Base-by-base conservation (phyloP, 2,797 vertebrate species). In the Molossus molossus region DNA sequence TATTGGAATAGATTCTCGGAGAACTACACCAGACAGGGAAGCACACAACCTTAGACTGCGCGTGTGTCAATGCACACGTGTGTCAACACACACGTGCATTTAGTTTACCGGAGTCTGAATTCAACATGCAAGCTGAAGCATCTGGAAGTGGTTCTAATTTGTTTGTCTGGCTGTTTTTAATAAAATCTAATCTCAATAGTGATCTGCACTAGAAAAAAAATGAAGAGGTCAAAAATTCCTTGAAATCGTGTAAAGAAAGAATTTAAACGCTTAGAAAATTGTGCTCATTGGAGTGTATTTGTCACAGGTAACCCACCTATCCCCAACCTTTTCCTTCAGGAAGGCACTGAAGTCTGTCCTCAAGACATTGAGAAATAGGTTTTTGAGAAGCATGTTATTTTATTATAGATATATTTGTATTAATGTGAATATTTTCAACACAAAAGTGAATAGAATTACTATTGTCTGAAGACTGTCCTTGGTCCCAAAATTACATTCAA, bases 161-260 rank as follows among this genome's bases (percentile, higher is more conserved):
- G 14, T n/a, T 57, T 4, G 15, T 58, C 10, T 60, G 10, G 20
- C 33, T 69, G 60, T 53, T 86, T 90, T 86, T 60, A 67, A 64
- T 90, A 79, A 93, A 92, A 84, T 25, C 5, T 75, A 21, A 37
- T 69, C 40, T 84, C 45, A 67, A 12, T 2, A 64, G 37, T 87
- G 53, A 80, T 75, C 50, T 90, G 5, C 17, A 80, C 9, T 69
- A 29, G 14, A 62, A 73, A 60, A 8, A 76, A 82, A 58, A 33
- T 37, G 15, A 73, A 69, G 9, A 79, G 53, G 12, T 93, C 72
- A 90, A 87, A 75, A 94, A 75, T 84, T 79, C 12, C 57, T 83
- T 80, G 53, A 8, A 69, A 69, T n/a, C 62, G 55, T 82, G 3
- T 65, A 4, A 81, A 48, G 67, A 81, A 91, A 72, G 21, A 40